Percentiles rank a stretch among this genome's conserved stretches.
phyloP scores from a whole-genome alignment of 2,797 vertebrate genomes.

The Danionella dracula region DNA sequence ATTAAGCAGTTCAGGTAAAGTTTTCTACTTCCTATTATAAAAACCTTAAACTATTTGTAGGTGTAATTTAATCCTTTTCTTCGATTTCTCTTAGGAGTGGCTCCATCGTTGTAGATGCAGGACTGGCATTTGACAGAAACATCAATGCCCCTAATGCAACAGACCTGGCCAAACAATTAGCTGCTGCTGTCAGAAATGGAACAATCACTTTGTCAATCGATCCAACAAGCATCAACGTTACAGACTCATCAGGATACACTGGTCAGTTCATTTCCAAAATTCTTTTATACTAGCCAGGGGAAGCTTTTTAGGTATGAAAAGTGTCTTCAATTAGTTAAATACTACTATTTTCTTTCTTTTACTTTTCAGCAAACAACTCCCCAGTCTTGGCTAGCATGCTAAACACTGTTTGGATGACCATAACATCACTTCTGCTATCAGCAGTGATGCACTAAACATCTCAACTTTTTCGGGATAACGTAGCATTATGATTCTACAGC shows the following conservation, averaged over 20 bases:
- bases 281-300: too few species aligned
- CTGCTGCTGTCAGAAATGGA: neutral
- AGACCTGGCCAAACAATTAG: fast-evolving
- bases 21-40: neutral
- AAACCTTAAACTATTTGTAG: neutral
- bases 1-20: neutral
- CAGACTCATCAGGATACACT: neutral
- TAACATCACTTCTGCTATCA: constrained; percentile 3
- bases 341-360: too few species aligned
- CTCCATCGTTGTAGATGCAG: neutral
- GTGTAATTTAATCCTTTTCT: neutral
- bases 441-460: neutral
- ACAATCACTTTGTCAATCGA: neutral
- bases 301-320: too few species aligned
- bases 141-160: fast-evolving
- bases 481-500: neutral
- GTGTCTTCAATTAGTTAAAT: too few species aligned
- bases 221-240: neutral
- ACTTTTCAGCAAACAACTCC: neutral
- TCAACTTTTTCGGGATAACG: neutral
- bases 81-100: neutral
- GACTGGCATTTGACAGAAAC: neutral
- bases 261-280: neutral
- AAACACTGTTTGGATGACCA: neutral
- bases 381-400: neutral